Percentiles rank a stretch among this genome's conserved stretches.
Conservation (phyloP, 2,888 invertebrate species). For the Mimas tiliae region DNA sequence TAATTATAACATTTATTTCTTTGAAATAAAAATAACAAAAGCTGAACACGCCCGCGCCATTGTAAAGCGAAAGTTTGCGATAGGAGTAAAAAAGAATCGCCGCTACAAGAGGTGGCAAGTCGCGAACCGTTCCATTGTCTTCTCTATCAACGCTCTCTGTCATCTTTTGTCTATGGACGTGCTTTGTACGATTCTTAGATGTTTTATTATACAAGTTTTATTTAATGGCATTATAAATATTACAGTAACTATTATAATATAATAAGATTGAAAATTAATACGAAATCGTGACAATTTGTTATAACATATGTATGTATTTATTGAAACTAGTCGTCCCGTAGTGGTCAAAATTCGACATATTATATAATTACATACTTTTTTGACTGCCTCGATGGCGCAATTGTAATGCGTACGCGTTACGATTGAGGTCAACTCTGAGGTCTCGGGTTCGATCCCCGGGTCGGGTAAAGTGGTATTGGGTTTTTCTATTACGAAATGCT, state of each 20-base stretch:
- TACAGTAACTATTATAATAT: background rate
- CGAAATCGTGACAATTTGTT: too few species aligned
- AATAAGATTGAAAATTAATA: too few species aligned
- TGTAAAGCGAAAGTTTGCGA: conserved; percentile 24
- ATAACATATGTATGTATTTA: too few species aligned
- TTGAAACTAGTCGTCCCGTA: too few species aligned
- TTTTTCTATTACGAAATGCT: too few species aligned
- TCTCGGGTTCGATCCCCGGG: too few species aligned
- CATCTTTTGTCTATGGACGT: background rate
- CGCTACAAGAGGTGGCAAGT: conserved; percentile 29
- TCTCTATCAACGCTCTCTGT: conserved; percentile 1
- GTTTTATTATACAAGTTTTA: background rate
- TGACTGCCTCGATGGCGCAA: too few species aligned
- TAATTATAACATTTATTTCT: conserved; percentile 15
- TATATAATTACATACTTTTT: too few species aligned
- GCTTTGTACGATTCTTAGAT: background rate
- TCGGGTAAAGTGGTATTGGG: too few species aligned
- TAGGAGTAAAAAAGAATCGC: conserved; percentile 27
- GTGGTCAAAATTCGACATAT: too few species aligned
- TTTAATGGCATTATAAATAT: background rate
- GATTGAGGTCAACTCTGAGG: too few species aligned
- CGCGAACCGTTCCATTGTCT: conserved; percentile 26
- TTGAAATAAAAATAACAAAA: conserved; percentile 15
- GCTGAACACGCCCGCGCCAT: conserved; percentile 14
- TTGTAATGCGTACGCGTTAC: too few species aligned